Conservation (phyloP, 1,140 invertebrate genomes). For the Orius laevigatus region DNA sequence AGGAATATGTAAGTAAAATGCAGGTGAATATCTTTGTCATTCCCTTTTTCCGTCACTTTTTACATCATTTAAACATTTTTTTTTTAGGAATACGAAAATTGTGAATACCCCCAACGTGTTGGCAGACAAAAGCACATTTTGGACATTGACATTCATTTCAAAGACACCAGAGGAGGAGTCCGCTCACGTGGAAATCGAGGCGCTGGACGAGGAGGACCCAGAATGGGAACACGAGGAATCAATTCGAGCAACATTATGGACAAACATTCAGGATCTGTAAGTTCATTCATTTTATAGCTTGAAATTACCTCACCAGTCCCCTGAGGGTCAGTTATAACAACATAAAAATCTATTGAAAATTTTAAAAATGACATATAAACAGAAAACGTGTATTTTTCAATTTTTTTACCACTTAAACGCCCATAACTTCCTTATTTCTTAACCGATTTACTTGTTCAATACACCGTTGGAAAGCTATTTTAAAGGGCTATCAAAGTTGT, state of each 20-base stretch:
- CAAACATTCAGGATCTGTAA: background rate
- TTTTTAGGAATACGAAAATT: slow-evolving; percentile 48
- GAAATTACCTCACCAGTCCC: no score
- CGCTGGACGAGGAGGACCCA: slow-evolving; percentile 22
- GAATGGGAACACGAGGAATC: slow-evolving; percentile 5
- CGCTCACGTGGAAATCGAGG: slow-evolving; percentile 28
- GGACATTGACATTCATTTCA: slow-evolving; percentile 80
- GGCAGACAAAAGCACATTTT: slow-evolving; percentile 72
- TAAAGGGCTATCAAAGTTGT: no score
- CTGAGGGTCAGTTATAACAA: no score
- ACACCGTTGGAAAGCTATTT: no score
- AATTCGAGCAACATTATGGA: slow-evolving; percentile 4
- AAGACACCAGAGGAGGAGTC: slow-evolving; percentile 39
- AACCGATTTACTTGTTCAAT: no score
- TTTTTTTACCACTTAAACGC: no score
- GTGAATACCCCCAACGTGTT: slow-evolving; percentile 71
- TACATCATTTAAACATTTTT: slow-evolving; percentile 4
- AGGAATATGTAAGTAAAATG: slow-evolving; percentile 22
- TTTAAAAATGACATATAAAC: no score
- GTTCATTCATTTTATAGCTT: background rate
- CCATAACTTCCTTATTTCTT: no score
- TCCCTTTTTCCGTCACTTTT: background rate
- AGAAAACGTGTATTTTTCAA: no score
- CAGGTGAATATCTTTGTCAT: background rate
- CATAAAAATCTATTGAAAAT: no score